phyloP scores from a whole-genome alignment of 2,113 vertebrate genomes.

The Artemisiospiza belli region DNA sequence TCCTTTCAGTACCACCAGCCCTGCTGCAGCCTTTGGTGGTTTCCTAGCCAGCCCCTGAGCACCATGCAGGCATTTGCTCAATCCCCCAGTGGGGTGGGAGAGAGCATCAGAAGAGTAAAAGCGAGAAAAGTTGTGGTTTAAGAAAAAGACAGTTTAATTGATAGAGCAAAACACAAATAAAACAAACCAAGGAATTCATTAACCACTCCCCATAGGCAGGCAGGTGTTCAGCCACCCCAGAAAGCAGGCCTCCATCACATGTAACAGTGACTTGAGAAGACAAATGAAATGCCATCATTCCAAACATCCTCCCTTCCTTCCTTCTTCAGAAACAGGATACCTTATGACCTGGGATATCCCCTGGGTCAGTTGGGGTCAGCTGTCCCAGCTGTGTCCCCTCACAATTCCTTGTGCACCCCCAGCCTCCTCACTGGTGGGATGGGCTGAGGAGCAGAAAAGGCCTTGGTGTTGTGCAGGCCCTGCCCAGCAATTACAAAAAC shows the following conservation, averaged over 20 bases:
- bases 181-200: neutral
- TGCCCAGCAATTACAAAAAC: neutral
- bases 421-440: neutral
- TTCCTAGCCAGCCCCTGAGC: neutral
- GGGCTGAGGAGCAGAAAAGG: neutral
- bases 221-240: neutral
- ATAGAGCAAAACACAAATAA: neutral
- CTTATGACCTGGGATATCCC: neutral
- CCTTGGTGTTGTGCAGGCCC: neutral
- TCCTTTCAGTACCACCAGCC: neutral
- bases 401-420: neutral
- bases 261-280: neutral
- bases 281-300: accelerated
- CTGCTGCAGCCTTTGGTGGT: neutral
- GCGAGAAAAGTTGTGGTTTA: neutral
- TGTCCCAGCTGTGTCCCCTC: neutral
- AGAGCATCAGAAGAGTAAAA: neutral
- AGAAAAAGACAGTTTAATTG: neutral
- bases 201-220: neutral
- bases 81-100: too few relatives aligned
- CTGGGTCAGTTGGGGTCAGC: too few relatives aligned
- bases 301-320: too few relatives aligned
- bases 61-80: accelerated
- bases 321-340: neutral
- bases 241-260: neutral